Base-by-base conservation (phyloP, 2,113 vertebrate genomes). In the Clarias gariepinus region DNA sequence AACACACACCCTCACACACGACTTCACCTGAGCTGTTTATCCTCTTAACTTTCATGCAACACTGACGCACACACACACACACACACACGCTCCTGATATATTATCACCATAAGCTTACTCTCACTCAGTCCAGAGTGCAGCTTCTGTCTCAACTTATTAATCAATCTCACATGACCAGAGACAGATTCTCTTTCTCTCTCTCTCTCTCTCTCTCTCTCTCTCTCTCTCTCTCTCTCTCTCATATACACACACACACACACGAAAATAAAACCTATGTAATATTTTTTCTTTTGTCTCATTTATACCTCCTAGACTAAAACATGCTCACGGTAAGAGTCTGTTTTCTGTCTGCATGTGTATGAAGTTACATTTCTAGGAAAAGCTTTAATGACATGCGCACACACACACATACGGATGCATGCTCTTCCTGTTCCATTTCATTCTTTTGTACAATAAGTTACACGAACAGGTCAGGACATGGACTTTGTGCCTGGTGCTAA, bases 111-210 rank as follows among this genome's bases (percentile, higher is more conserved):
- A 47, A 47, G 33, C 52, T 69, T 25, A 10, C 12, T 79, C 13
- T 41, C 52, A 8, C 28, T 25, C 7, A 69, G 77, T 21, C 79
- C 11, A 57, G 58, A 33, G 18, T 76, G 25, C n/a, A 76, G 80
- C 69, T 52, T n/a, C 36, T 7, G 52, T 77, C 84, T 88, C 52
- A 60, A 52, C 84, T 68, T 11, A 83, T 85, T 90, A 90, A 90
- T 90, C 85, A 7, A 7, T 30, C 63, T 89, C 91, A 90, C 85
- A 86, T 90, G 86, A 90, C 68, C 76, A 66, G 18, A 25, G 33
- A 15, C 77, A 73, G 18, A 28, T 64, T 47, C 47, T 47, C 47
- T 47, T 7, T 47, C 47, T 47, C 47, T 41, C 41, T 41, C 41
- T 41, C 41, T 3, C 4, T 41, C 41, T 41, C 41, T 41, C 41